Conservation (phyloP, 2,888 invertebrate genomes). For the Tenthredo amoena region DNA sequence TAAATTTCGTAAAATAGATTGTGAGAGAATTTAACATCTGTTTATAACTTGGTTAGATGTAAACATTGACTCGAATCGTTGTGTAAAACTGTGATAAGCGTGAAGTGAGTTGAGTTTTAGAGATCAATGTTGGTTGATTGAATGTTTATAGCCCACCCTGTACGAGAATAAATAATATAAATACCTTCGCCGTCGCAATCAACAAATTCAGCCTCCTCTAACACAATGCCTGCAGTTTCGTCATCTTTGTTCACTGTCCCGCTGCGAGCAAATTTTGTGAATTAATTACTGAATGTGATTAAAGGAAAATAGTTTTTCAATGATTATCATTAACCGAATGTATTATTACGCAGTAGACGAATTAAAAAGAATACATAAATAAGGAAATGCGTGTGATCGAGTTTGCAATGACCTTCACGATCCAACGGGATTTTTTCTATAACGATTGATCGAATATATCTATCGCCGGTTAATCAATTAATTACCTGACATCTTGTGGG, state of each 20-base stretch:
- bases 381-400: constrained; percentile 47
- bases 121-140: constrained; percentile 44
- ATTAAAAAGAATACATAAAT: constrained; percentile 29
- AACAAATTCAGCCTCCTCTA: constrained; percentile 76
- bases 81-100: background rate
- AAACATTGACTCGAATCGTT: background rate
- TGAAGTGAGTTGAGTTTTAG: background rate
- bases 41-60: background rate
- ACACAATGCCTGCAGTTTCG: constrained; percentile 71
- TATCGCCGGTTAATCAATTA: constrained; percentile 2
- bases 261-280: background rate
- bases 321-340: background rate
- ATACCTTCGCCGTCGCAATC: constrained; percentile 73
- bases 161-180: constrained; percentile 42
- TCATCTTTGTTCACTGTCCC: constrained; percentile 67
- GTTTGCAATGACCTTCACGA: constrained; percentile 52
- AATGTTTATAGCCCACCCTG: constrained; percentile 26
- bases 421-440: background rate
- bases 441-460: background rate
- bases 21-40: background rate
- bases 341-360: constrained; percentile 33
- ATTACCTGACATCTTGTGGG: constrained; percentile 75
- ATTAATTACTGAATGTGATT: background rate
- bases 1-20: background rate
- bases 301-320: background rate